Conservation (phyloP, 2,113 vertebrate genomes). For the Athene noctua region DNA sequence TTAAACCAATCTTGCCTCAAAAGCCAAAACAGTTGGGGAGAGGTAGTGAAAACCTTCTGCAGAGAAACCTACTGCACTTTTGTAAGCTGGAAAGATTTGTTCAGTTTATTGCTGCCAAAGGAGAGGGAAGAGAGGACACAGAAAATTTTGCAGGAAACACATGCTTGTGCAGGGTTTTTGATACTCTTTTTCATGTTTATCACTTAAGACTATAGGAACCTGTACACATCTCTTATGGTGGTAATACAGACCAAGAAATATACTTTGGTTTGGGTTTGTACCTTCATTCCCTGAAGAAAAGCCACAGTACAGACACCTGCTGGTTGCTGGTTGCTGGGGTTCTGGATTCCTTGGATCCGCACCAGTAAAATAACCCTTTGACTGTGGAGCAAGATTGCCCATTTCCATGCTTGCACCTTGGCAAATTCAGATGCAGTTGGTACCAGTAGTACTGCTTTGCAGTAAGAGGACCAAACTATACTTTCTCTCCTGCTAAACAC, state of each 20-base stretch:
- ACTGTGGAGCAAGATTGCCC: neutral
- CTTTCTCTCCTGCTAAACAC: neutral
- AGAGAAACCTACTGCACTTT: neutral
- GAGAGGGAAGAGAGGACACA: neutral
- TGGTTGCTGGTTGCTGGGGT: neutral
- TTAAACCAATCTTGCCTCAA: constrained; percentile 7
- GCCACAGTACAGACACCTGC: neutral
- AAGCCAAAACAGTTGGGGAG: neutral
- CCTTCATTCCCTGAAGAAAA: neutral
- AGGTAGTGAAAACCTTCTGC: neutral
- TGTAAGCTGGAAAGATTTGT: neutral
- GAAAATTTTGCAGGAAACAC: neutral
- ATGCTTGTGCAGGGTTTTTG: neutral
- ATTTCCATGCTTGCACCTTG: neutral
- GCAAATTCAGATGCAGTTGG: neutral
- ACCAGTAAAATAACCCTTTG: neutral
- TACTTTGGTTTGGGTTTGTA: neutral
- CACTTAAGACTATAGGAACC: neutral
- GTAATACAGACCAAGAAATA: neutral
- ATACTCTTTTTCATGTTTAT: neutral
- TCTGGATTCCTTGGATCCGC: neutral
- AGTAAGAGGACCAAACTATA: neutral
- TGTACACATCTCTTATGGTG: neutral
- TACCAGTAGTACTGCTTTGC: neutral
- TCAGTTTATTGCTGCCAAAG: neutral